These are phyloP conservation scores for Tarsius wallacei DNA, from an alignment of 2,797 vertebrate species.

Conservation along the genomic window DNA sequence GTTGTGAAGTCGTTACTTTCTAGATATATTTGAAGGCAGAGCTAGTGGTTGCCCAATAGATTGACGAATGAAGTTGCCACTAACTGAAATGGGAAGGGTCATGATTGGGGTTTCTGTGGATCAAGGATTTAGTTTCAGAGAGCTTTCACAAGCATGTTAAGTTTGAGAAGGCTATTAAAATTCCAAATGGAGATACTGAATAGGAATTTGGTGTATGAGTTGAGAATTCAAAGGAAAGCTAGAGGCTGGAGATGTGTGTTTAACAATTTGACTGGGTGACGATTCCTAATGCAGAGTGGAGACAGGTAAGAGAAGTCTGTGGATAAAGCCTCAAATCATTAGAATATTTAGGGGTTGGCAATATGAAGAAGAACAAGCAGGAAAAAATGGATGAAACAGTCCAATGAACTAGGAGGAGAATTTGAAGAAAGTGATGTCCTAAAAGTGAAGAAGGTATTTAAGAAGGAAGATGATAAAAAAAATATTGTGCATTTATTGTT, in stretches of 20 bases:
- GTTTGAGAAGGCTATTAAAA: neutral
- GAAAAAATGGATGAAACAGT: neutral
- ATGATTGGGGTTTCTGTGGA: neutral
- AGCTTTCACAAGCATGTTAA: neutral
- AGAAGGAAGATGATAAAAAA: neutral
- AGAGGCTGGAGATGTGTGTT: neutral
- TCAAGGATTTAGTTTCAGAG: conserved; percentile 24
- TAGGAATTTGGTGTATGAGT: neutral
- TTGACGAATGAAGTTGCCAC: neutral
- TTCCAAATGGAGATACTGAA: neutral
- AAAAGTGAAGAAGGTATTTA: neutral
- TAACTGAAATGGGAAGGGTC: neutral
- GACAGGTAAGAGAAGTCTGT: neutral
- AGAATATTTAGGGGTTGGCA: neutral
- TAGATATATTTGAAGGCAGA: neutral
- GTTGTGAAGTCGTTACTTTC: neutral
- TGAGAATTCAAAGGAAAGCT: conserved; percentile 37
- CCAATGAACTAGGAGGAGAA: neutral
- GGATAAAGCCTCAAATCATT: neutral
- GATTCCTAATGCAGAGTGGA: neutral
- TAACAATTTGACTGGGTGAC: neutral
- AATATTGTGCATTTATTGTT: neutral
- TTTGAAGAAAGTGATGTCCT: neutral
- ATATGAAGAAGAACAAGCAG: neutral
- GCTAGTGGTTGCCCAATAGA: neutral